Base-by-base conservation (phyloP, 1,140 invertebrate species). In the Aphelenchoides avenae region DNA sequence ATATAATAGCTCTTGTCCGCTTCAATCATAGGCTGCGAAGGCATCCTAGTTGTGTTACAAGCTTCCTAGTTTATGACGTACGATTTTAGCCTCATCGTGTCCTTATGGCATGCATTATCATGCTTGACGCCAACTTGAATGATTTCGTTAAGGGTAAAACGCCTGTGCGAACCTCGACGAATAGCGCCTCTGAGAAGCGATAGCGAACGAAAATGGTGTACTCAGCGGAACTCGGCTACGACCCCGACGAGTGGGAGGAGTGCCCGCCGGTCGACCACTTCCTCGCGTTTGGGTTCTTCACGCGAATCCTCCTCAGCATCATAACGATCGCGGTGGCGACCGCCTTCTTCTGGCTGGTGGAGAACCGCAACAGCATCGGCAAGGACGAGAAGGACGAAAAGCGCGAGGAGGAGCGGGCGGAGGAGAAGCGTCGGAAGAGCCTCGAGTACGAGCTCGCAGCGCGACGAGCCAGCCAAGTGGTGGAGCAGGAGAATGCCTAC, bases 231-330 rank as follows among this genome's bases (percentile, higher is more conserved):
- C 65, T 67, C 36, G 66, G 66, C 40, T 69, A 69, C 42, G 66
- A 69, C 47, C 67, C 66, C 7, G 66, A 69, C 11, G 66, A 69
- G 40, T 69, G 66, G 66, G 66, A 69, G 44, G 66, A 69, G 37
- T 69, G 66, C 31, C 54, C 66, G 1, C 51, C 53, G 13, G 42
- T 40, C 20, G 67, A 69, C 26, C 66, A 69, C 31, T 55, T 64
- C 22, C 50, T 69, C 27, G 57, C 40, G 13, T 54, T 52, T 53
- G 27, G 47, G 4, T 24, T 30, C 3, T 29, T 29, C 5, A 53
- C 48, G 18, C 44, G 51, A 15, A 53, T 52, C n/a, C 22, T 53
- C 20, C 34, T 52, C 9, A 30, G 18, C 13, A 13, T 52, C 4
- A 5, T 50, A 27, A 52, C 51, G 3, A 51, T 52, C 20, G 46